Percentiles rank a stretch among this genome's conserved stretches.
Conservation (phyloP, 2,113 vertebrate genomes). For the Calidris pugnax region DNA sequence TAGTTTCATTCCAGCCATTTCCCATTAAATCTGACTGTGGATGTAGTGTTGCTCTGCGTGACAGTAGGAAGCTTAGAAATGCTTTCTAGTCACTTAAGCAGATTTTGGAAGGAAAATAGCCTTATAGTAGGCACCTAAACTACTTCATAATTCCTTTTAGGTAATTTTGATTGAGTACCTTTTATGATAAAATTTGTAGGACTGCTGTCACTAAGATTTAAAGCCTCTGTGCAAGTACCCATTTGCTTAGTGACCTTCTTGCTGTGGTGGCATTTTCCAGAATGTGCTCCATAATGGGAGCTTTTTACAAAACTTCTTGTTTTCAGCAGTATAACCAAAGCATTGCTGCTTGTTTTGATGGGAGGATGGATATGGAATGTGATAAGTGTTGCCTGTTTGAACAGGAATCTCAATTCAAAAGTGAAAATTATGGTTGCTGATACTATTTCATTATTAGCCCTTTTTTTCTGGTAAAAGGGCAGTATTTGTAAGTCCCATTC, state of each 20-base stretch:
- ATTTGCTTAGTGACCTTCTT: background rate
- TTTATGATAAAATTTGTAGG: background rate
- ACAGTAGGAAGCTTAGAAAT: background rate
- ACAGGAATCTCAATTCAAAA: background rate
- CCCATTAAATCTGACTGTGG: background rate
- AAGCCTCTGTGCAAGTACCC: background rate
- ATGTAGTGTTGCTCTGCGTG: background rate
- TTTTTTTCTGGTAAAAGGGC: background rate
- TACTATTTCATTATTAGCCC: background rate
- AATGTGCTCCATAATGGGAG: background rate
- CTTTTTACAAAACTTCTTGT: background rate
- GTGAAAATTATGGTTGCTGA: background rate
- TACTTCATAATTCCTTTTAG: background rate
- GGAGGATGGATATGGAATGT: background rate
- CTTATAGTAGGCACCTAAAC: background rate
- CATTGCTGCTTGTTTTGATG: background rate
- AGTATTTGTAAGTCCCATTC: background rate
- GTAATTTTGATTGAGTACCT: background rate
- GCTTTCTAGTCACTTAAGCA: background rate
- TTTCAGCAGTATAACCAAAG: background rate
- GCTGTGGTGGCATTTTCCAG: background rate
- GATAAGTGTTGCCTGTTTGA: background rate
- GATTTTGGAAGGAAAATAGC: background rate
- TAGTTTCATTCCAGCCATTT: rapidly evolving
- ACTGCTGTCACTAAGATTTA: background rate